These are phyloP conservation scores for Nowickia ferox DNA, from an alignment of 2,888 invertebrate species.

Conservation along the genomic window DNA sequence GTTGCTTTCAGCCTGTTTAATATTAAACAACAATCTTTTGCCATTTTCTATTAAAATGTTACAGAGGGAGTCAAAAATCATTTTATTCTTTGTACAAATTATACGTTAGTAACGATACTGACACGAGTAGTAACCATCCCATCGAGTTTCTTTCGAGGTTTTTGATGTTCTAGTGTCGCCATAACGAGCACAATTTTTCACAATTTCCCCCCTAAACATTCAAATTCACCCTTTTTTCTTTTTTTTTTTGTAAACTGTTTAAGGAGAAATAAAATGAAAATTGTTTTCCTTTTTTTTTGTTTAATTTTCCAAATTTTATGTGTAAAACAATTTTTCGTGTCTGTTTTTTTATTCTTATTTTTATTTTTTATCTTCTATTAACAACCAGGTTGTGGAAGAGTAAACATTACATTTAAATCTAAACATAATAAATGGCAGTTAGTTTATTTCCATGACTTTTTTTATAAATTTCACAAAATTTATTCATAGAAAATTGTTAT, in stretches of 20 bases:
- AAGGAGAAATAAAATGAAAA: conserved; percentile 12
- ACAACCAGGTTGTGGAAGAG: conserved; percentile 58
- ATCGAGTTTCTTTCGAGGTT: conserved; percentile 39
- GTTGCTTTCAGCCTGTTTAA: conserved; percentile 38
- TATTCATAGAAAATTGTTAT: conserved; percentile 21
- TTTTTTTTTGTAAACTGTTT: conserved; percentile 18
- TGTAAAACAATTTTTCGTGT: conserved; percentile 40
- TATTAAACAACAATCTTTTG: conserved; percentile 46
- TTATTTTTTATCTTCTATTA: conserved; percentile 31
- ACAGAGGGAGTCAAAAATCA: conserved; percentile 24
- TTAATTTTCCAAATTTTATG: conserved; percentile 51
- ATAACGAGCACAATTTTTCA: conserved; percentile 57
- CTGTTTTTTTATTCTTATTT: neutral
- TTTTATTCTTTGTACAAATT: conserved; percentile 43
- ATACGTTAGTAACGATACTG: conserved; percentile 47
- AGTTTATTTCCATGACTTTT: conserved; percentile 24
- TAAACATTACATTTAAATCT: conserved; percentile 59
- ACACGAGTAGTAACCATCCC: neutral
- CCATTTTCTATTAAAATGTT: conserved; percentile 42
- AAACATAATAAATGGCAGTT: conserved; percentile 44
- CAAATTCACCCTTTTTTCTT: conserved; percentile 64
- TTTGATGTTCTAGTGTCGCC: conserved; percentile 46
- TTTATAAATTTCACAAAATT: conserved; percentile 7
- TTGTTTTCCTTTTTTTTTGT: conserved; percentile 30
- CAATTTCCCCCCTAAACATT: conserved; percentile 40